Base-by-base conservation (phyloP, 2,888 invertebrate species). In the Candidula unifasciata region DNA sequence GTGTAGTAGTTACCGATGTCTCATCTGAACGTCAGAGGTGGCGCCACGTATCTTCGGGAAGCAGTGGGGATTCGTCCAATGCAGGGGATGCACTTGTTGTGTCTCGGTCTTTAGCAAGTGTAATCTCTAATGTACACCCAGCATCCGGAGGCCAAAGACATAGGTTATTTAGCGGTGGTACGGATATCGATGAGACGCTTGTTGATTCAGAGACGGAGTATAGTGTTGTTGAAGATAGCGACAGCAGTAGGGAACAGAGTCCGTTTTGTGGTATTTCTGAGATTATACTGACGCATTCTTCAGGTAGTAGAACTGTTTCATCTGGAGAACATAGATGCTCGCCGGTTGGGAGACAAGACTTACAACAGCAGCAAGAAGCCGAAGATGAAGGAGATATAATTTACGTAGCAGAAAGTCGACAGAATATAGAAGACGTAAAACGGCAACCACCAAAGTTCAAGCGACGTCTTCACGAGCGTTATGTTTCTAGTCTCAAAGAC, bases 381-480 rank as follows among this genome's bases (percentile, higher is more conserved):
- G 85, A 82, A 3, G 82, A 84, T 33, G 85, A 85, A 44, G 83
- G 57, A 18, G 76, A 80, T 0, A 16, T 1, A 0, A 27, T 6
- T 54, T 30, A 35, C 13, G 71, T 69, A 5, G 83, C 73, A 64
- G 87, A 87, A 30, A 87, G 87, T 33, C 86, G 87, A 30, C 88
- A 88, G 80, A 76, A 87, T 74, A 86, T 79, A 69, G 85, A 73
- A 76, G 87, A 87, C 57, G 87, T 85, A 24, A 84, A 88, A 64
- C 82, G 89, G 30, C 90, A 90, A 83, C 90, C 90, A 78, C 90
- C 89, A 30, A 90, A 91, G 80, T 91, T 92, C 81, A 93, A 93
- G 84, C 92, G 93, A 78, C 90, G 91, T 81, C 89, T 93, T 66
- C 93, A 92, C 86, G 91, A 91, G 30, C 86, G 93, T n/a, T 93